Conservation (phyloP, 2,797 vertebrate genomes). For the Alouatta caraya region DNA sequence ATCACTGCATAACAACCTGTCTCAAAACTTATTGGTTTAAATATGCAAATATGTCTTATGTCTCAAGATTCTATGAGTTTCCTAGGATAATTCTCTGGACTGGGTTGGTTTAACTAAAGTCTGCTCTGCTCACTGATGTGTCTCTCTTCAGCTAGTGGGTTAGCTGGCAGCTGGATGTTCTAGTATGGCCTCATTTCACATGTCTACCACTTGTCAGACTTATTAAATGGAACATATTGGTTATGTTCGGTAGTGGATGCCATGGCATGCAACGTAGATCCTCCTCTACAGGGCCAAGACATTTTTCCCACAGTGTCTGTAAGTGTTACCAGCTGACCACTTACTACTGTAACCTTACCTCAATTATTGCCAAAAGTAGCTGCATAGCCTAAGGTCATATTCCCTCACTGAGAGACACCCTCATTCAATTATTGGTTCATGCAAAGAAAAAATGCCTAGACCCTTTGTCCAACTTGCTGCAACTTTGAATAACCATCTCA, state of each 20-base stretch:
- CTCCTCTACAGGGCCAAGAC: not conserved
- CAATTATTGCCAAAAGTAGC: not conserved
- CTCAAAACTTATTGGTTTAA: conserved; percentile 13
- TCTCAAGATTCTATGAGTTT: not conserved
- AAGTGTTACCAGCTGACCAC: not conserved
- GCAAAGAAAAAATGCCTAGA: not conserved
- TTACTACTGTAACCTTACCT: not conserved
- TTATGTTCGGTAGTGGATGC: not conserved
- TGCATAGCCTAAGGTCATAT: not conserved
- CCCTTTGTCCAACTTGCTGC: not conserved
- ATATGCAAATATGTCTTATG: not conserved
- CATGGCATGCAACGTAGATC: not conserved
- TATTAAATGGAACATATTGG: not conserved
- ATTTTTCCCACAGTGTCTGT: not conserved
- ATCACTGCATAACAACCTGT: not conserved
- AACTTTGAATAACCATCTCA: not conserved
- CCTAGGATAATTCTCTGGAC: not conserved
- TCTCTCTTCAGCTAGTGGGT: not conserved
- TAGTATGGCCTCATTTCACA: not conserved
- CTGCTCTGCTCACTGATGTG: not conserved
- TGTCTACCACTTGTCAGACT: not conserved
- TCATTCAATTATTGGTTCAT: not conserved
- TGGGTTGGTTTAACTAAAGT: not conserved
- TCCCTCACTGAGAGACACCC: not conserved
- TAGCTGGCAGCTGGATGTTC: not conserved